These are phyloP conservation scores for Cephus spinipes DNA, from an alignment of 2,888 invertebrate genomes.

Conservation along the genomic window DNA sequence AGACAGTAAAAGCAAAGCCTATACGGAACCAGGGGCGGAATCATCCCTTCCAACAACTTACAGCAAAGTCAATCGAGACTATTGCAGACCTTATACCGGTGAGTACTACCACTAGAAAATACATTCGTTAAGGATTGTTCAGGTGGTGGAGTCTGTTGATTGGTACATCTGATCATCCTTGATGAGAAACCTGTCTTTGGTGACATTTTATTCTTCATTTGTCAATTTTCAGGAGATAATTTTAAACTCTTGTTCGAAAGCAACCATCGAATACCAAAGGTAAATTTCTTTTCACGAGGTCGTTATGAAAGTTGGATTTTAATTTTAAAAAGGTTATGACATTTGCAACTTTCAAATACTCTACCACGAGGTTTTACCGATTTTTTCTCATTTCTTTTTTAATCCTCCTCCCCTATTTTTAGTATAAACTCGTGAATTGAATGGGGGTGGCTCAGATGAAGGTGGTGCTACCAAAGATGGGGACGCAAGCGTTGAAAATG, in stretches of 20 bases:
- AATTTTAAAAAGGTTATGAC: slow-evolving; percentile 25
- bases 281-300: neutral
- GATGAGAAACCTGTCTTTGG: neutral
- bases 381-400: neutral
- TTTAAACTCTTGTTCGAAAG: neutral
- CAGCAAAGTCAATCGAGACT: slow-evolving; percentile 70
- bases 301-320: slow-evolving; percentile 32
- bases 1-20: slow-evolving; percentile 70
- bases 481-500: neutral
- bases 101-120: slow-evolving; percentile 32
- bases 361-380: neutral
- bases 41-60: slow-evolving; percentile 59
- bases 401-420: neutral
- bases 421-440: neutral
- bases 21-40: slow-evolving; percentile 65
- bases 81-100: slow-evolving; percentile 72
- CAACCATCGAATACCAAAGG: neutral
- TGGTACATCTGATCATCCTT: neutral
- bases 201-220: neutral
- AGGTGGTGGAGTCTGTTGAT: neutral
- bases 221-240: neutral
- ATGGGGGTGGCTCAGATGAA: neutral
- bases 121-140: too few species aligned
- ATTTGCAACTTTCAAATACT: neutral
- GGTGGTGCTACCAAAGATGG: too few species aligned